Conservation (phyloP, 2,888 invertebrate genomes). For the Sphinx pinastri region DNA sequence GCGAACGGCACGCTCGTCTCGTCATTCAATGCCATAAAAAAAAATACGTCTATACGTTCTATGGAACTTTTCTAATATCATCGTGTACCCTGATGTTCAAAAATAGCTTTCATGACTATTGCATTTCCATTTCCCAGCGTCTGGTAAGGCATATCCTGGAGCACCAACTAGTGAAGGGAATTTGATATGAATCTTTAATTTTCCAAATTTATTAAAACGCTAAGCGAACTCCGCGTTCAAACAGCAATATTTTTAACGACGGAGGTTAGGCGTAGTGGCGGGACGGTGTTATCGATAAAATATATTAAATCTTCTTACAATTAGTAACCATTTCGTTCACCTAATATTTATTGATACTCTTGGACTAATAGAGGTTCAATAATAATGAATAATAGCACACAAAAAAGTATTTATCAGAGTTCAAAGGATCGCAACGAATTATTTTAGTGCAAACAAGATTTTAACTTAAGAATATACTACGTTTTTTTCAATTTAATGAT, state of each 20-base stretch:
- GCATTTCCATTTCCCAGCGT: conserved; percentile 1
- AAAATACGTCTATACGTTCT: background rate
- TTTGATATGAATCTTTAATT: conserved; percentile 83
- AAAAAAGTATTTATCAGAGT: too few species aligned
- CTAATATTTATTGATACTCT: too few species aligned
- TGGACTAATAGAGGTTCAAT: too few species aligned
- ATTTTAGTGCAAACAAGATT: too few species aligned
- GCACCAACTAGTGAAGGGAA: conserved; percentile 68
- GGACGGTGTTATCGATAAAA: conserved; percentile 43
- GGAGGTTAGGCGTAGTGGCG: conserved; percentile 69
- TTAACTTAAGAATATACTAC: too few species aligned
- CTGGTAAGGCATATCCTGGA: conserved; percentile 10
- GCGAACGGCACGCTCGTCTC: too few species aligned
- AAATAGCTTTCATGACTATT: conserved; percentile 3
- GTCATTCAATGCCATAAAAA: too few species aligned
- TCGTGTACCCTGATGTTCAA: background rate
- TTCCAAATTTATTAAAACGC: conserved; percentile 83
- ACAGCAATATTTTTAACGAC: conserved; percentile 83
- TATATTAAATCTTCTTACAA: too few species aligned
- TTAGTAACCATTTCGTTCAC: too few species aligned
- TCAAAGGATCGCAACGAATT: too few species aligned
- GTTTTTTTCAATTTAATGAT: too few species aligned
- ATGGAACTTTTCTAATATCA: background rate
- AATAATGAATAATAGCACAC: too few species aligned
- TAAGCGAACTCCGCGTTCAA: conserved; percentile 81